Percentiles rank a stretch among this genome's conserved stretches.
Conservation (phyloP, 2,113 vertebrate species). For the Grallaria varia region DNA sequence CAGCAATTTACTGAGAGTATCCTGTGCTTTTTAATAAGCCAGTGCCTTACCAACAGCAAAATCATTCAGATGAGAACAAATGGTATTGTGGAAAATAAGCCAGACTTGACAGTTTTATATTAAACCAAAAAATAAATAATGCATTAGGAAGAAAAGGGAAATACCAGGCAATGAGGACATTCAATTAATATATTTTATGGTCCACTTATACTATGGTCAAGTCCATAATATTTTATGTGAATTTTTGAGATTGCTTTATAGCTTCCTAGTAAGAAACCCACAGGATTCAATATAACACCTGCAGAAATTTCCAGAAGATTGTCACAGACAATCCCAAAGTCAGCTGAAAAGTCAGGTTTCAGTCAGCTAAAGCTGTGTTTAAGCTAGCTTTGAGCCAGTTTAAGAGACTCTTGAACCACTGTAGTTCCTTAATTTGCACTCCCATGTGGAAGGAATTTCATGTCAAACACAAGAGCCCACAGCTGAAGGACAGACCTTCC, state of each 20-base stretch:
- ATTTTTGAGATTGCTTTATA: neutral
- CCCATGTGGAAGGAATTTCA: neutral
- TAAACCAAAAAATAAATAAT: neutral
- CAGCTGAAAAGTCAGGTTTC: neutral
- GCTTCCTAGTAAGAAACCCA: neutral
- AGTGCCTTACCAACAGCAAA: neutral
- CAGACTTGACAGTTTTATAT: neutral
- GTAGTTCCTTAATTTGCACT: neutral
- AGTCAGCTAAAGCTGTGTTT: neutral
- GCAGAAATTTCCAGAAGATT: neutral
- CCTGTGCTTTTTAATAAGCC: neutral
- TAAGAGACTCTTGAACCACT: neutral
- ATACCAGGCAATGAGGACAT: neutral
- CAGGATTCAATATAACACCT: neutral
- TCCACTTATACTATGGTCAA: neutral
- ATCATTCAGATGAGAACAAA: neutral
- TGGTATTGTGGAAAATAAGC: neutral
- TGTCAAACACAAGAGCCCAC: neutral
- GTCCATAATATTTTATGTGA: neutral
- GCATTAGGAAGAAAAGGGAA: neutral
- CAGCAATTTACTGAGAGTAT: neutral
- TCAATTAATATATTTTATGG: neutral
- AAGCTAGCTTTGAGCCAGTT: neutral
- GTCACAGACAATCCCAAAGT: neutral
- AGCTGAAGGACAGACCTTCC: neutral